Conservation (phyloP, 2,888 invertebrate genomes). For the Lasioglossum oenotherae region DNA sequence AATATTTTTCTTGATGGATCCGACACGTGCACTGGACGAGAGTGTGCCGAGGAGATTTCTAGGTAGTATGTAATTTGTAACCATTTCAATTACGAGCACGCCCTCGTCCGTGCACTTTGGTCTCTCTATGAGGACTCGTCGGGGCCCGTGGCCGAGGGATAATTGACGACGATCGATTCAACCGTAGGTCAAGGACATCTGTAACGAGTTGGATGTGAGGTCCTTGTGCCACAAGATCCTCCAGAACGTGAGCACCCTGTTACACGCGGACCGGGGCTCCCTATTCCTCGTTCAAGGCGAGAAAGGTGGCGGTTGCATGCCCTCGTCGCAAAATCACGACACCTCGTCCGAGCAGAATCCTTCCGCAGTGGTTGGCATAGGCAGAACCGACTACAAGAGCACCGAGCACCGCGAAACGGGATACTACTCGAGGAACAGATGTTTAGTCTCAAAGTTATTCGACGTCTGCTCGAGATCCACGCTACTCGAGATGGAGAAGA, state of each 20-base stretch:
- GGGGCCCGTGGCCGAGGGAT: background rate
- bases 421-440: conserved; percentile 85
- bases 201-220: conserved; percentile 97
- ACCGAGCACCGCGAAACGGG: conserved; percentile 60
- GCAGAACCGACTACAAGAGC: conserved; percentile 56
- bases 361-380: conserved; percentile 36
- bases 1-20: background rate
- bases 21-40: background rate
- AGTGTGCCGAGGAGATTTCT: background rate
- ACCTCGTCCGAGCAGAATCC: conserved; percentile 38
- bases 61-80: background rate
- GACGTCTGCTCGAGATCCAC: conserved; percentile 97
- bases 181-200: conserved; percentile 94
- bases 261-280: conserved; percentile 96
- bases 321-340: conserved; percentile 79
- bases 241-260: conserved; percentile 96
- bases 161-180: background rate
- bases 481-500: conserved; percentile 95
- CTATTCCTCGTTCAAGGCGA: conserved; percentile 95
- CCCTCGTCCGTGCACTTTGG: conserved; percentile 9
- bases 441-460: conserved; percentile 96
- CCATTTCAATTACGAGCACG: conserved; percentile 12
- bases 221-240: conserved; percentile 98
- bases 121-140: background rate
- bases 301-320: conserved; percentile 83